Percentiles rank a stretch among this genome's conserved stretches.
These are phyloP conservation scores for Rhinogobius similis DNA, from an alignment of 2,113 vertebrate genomes.

Conservation along the genomic window DNA sequence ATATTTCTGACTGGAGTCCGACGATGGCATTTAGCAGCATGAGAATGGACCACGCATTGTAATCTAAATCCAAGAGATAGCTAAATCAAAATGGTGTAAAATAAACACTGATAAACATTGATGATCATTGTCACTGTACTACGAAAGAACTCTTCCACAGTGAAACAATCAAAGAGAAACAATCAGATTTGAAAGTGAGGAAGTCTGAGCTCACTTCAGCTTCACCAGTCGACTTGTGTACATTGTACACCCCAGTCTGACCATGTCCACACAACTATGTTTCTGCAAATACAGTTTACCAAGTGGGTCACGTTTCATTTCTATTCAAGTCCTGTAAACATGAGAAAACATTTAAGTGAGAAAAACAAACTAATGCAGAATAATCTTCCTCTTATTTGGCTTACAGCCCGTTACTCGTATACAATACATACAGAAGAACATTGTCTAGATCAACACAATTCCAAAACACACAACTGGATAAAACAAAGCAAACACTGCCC, in stretches of 20 bases:
- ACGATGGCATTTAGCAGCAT: slow-evolving; percentile 76
- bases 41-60: slow-evolving; percentile 66
- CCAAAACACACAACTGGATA: background rate
- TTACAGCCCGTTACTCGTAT: background rate
- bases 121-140: slow-evolving; percentile 76
- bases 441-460: background rate
- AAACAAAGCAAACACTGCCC: background rate
- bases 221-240: slow-evolving; percentile 30
- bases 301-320: background rate
- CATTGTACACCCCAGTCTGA: background rate
- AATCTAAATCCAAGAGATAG: slow-evolving; percentile 66
- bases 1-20: slow-evolving; percentile 64
- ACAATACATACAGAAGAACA: background rate
- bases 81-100: slow-evolving; percentile 65
- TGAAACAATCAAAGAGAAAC: slow-evolving; percentile 72
- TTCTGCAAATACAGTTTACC: background rate
- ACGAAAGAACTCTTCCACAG: slow-evolving; percentile 75
- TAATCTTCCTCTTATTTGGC: slow-evolving; percentile 1
- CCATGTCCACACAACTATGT: background rate
- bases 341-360: background rate
- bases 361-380: background rate
- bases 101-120: slow-evolving; percentile 72
- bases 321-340: background rate
- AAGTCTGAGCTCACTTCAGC: slow-evolving; percentile 40
- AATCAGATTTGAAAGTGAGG: slow-evolving; percentile 56